Conservation (phyloP, 2,888 invertebrate species). For the Lycocerus yunnanus region DNA sequence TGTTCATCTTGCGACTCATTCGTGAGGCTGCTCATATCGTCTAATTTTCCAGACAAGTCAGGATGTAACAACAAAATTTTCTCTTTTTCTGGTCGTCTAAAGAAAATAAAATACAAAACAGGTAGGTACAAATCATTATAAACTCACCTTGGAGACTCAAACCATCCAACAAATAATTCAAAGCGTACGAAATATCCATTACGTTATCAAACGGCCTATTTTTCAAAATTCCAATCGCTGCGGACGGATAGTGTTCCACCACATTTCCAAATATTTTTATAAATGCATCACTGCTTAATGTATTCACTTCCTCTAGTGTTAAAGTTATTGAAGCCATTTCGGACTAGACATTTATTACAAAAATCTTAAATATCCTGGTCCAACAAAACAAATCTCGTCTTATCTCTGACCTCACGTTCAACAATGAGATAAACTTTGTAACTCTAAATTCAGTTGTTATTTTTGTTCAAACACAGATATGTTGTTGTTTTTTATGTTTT, state of each 20-base stretch:
- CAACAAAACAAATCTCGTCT: not conserved
- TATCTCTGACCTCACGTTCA: not conserved
- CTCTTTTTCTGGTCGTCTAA: constrained; percentile 57
- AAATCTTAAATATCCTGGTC: not conserved
- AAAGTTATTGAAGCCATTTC: constrained; percentile 34
- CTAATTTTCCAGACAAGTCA: constrained; percentile 65
- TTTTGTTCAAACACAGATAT: not conserved
- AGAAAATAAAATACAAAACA: not conserved
- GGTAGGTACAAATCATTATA: not conserved
- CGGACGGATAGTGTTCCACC: constrained; percentile 64
- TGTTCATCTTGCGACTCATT: constrained; percentile 65
- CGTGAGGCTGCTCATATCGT: constrained; percentile 61
- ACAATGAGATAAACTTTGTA: constrained; percentile 2
- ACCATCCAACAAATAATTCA: constrained; percentile 61
- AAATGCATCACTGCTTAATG: constrained; percentile 59
- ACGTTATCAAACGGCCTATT: constrained; percentile 60
- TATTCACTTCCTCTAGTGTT: constrained; percentile 61
- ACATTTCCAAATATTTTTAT: constrained; percentile 65
- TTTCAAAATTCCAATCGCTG: constrained; percentile 57
- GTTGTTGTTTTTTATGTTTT: not conserved
- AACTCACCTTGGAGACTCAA: constrained; percentile 59
- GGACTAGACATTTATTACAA: constrained; percentile 6
- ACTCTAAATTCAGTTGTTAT: not conserved
- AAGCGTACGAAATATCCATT: constrained; percentile 58
- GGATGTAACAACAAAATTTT: constrained; percentile 65